These are phyloP conservation scores for Paramormyrops hopkinsi DNA, from an alignment of 2,797 vertebrate genomes.

Conservation along the genomic window DNA sequence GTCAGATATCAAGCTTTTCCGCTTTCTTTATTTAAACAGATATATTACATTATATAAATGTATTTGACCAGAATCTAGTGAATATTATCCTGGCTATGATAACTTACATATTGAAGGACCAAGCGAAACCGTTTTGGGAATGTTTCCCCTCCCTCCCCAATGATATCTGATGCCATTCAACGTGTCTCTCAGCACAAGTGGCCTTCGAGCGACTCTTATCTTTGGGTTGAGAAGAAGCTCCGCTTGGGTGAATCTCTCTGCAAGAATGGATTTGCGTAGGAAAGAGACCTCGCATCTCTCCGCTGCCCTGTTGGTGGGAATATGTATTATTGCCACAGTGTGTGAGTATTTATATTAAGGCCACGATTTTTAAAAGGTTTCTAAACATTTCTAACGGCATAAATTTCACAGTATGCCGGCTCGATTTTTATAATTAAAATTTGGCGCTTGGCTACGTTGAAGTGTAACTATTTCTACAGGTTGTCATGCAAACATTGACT, in stretches of 20 bases:
- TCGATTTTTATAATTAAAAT: neutral
- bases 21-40: neutral
- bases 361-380: neutral
- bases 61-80: neutral
- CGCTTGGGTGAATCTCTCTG: conserved; percentile 42
- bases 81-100: neutral
- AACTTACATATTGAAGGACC: neutral
- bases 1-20: neutral
- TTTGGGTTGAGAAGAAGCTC: conserved; percentile 28
- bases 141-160: no score
- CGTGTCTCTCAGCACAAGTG: neutral
- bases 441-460: neutral
- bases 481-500: conserved; percentile 50
- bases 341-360: conserved; percentile 43
- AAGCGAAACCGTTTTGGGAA: neutral
- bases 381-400: neutral
- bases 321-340: conserved; percentile 25
- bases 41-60: neutral
- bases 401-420: neutral
- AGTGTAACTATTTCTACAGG: conserved; percentile 46
- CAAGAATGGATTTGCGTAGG: conserved; percentile 62
- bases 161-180: neutral
- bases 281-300: conserved; percentile 41
- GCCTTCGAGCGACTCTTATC: conserved; percentile 29
- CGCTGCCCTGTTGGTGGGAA: conserved; percentile 30